Evolutionary conservation across 1,140 invertebrate species (phyloP), one percentile per base, ranked within the genome.

Genomic region (Antheraea mylitta): DNA sequence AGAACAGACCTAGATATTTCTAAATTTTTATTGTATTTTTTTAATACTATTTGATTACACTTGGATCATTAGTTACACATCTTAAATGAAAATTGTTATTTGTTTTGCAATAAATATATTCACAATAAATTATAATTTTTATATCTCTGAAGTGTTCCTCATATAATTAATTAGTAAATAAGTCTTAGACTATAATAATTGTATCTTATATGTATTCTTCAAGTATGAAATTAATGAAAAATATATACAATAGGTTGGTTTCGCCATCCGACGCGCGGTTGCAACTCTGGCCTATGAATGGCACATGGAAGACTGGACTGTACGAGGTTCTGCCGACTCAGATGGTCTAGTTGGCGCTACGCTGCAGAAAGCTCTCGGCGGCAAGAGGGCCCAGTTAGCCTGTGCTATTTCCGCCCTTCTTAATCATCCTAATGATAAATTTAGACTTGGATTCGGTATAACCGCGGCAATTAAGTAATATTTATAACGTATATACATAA

Each of bases 341-440:
- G 89, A 90, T 72, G 89, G 89, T 0, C 75, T 91, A 13, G 87
- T 91, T 16, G 87, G 87, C 7, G 86, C 86, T 11, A 91, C 87
- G 0, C 71, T 91, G 11, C 82, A 88, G 68, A 79, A 82, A 7
- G 77, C 82, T 0, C 78, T 90, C 3, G 87, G 87, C 18, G 87
- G 89, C n/a, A 82, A 83, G 68, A 76, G 73, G 13, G 78, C 87
- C 3, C 72, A 87, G 18, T 76, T 91, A 2, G 80, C 86, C 7
- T 90, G 85, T 59, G 83, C 87, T 10, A 73, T 91, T 42, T 91
- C 89, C 0, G 87, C 89, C 11, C 80, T 91, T 4, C 82, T 90
- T 38, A 91, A 91, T 67, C 89, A 91, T 64, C 87, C 87, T n/a
- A 91, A 91, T 58, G 82, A 91, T 64, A 91, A 91, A 70, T 91